A percentile compares a stretch with the other conserved stretches of the same genome.
Conservation (phyloP, 2,797 vertebrate species). For the Hafferia zeledoni region DNA sequence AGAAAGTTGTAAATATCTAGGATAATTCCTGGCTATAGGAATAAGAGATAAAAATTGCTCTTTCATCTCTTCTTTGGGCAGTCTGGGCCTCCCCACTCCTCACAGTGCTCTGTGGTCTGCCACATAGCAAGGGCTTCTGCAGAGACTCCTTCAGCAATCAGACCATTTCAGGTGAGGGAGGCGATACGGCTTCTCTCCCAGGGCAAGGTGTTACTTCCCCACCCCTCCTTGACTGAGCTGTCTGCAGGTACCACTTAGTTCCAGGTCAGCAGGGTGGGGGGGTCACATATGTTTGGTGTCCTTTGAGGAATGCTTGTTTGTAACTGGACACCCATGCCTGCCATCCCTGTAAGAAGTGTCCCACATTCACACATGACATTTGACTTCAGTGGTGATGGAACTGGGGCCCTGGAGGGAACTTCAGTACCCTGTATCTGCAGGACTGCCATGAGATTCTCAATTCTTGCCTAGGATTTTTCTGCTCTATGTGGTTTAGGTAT, state of each 20-base stretch:
- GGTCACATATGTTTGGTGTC: neutral
- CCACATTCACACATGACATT: accelerated
- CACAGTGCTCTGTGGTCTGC: neutral
- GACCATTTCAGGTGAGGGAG: neutral
- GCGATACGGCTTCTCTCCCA: neutral
- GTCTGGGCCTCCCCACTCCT: neutral
- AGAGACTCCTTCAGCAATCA: neutral
- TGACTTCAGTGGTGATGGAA: neutral
- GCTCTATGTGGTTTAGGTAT: neutral
- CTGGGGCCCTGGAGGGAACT: neutral
- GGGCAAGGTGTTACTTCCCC: neutral
- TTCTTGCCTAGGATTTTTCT: neutral
- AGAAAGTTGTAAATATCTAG: neutral
- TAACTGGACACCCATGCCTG: neutral
- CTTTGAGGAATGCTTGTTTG: neutral
- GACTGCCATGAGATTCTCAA: neutral
- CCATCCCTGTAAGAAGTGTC: neutral
- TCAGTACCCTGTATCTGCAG: neutral
- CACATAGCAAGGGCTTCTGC: neutral
- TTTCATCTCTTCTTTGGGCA: neutral
- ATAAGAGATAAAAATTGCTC: neutral
- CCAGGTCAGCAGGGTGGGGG: neutral
- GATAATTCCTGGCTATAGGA: neutral
- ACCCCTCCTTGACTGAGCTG: neutral
- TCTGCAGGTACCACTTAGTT: too few relatives aligned